Base-by-base conservation (phyloP, 2,113 vertebrate genomes). In the Labrus mixtus region DNA sequence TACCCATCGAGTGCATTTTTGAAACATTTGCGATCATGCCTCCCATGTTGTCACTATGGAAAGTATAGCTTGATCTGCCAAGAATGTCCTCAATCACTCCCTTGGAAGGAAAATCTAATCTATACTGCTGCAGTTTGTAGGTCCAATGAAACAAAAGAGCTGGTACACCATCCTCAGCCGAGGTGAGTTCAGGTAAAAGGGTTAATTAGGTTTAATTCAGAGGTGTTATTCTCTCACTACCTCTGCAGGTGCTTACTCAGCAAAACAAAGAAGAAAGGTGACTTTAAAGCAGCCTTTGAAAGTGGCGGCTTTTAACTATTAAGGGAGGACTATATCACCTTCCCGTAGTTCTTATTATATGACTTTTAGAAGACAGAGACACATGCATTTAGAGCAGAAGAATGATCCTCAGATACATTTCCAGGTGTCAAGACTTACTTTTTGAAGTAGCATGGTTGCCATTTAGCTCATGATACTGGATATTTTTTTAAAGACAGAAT, bases 161-260 rank as follows among this genome's bases (percentile, higher is more conserved):
- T 48, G 39, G 58, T 43, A 22, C 59, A 25, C 70, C 54, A 22
- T 70, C 67, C 67, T 75, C 51, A 61, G 65, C 60, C n/a, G 29
- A 58, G 61, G 76, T 43, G 60, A 64, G 76, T 82, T 76, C 67
- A 82, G 65, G 41, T 58, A 76, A 85, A 83, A 59, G 43, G 82
- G 78, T 88, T 82, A 90, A 90, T 90, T 81, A 78, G 82, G 78
- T 88, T 81, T 84, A 79, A 89, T 87, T 90, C 59, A 59, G 70
- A 72, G 62, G 36, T 64, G 82, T 77, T 72, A 79, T 81, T 85
- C 57, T 68, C 73, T 76, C 54, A 13, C 70, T 76, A 58, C 46
- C 48, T 72, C 50, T 1, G 20, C 25, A 86, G 39, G 33, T 60
- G 70, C 89, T 83, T 74, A 68, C 65, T 88, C 85, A 89, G 92